Base-by-base conservation (phyloP, 2,888 invertebrate species). In the Aplocera efformata region DNA sequence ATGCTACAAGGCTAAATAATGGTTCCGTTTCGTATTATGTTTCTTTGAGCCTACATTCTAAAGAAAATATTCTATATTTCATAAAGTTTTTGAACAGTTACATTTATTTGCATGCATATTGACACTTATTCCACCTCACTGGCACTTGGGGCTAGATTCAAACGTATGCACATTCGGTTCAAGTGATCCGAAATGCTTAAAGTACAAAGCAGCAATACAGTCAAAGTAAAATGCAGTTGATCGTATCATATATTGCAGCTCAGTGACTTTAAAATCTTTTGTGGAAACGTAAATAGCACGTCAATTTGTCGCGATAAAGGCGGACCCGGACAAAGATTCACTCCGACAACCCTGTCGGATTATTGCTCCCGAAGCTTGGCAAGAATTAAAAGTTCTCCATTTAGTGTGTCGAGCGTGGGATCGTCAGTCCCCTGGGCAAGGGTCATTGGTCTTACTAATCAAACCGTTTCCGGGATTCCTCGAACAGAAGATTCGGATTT, bases 321-420 rank as follows among this genome's bases (percentile, higher is more conserved):
- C 13, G 7, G 9, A 13, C 21, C 8, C 1, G 1, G 26, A 38
- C 29, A 32, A 22, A 10, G 11, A 24, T 27, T 36, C n/a, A 7
- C 24, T 44, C 32, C 42, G 46, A 10, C 41, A 48, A 41, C 50
- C 47, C 50, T 45, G 40, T 10, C 21, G 48, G 46, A 40, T 36
- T 31, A 35, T 48, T 48, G 43, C 35, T 42, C 42, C 33, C n/a
- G 13, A 38, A 39, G 40, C 42, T 63, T 60, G 62, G 62, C 64
- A 61, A 55, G 52, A 60, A 58, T 56, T 52, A 66, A 60, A 57
- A 58, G 52, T 47, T 56, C 53, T 58, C 51, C 58, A 61, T 60
- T 59, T 60, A 62, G 56, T 58, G 45, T 36, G 43, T 48, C 39
- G 55, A 57, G 51, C 51, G 56, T 59, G 53, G 41, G 42, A 56